These are phyloP conservation scores for Calliopum simillimum DNA, from an alignment of 2,888 invertebrate species.

Conservation along the genomic window DNA sequence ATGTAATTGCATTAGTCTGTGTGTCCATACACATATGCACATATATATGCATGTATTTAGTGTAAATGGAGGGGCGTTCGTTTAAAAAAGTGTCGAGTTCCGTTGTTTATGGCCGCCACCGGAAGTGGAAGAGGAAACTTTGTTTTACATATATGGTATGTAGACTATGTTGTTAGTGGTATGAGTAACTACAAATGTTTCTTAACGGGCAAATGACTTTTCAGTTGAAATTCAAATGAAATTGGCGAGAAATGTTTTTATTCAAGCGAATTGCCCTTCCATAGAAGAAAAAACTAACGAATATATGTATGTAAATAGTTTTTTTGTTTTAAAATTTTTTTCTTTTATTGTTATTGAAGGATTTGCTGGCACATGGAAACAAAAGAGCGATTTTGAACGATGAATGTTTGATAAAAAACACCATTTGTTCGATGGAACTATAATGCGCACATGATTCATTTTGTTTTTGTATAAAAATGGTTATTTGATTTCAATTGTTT, in stretches of 20 bases:
- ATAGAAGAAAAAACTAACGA: neutral
- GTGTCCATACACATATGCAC: too few species aligned
- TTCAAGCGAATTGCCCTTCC: conserved; percentile 21
- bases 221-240: conserved; percentile 19
- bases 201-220: conserved; percentile 6
- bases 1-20: conserved; percentile 4
- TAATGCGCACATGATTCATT: too few species aligned
- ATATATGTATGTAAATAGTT: too few species aligned
- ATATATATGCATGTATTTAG: neutral
- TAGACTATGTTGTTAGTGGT: neutral
- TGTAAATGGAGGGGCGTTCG: conserved; percentile 30
- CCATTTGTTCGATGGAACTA: too few species aligned
- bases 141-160: neutral
- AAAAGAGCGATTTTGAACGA: too few species aligned
- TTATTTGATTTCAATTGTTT: too few species aligned
- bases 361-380: too few species aligned
- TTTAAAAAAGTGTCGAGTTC: neutral
- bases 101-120: conserved; percentile 26
- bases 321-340: too few species aligned
- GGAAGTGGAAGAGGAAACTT: conserved; percentile 18
- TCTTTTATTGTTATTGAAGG: too few species aligned
- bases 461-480: too few species aligned
- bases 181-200: neutral
- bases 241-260: conserved; percentile 33
- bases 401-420: too few species aligned